These are phyloP conservation scores for Bradypodion ventrale DNA, from an alignment of 2,797 vertebrate genomes.

Conservation along the genomic window DNA sequence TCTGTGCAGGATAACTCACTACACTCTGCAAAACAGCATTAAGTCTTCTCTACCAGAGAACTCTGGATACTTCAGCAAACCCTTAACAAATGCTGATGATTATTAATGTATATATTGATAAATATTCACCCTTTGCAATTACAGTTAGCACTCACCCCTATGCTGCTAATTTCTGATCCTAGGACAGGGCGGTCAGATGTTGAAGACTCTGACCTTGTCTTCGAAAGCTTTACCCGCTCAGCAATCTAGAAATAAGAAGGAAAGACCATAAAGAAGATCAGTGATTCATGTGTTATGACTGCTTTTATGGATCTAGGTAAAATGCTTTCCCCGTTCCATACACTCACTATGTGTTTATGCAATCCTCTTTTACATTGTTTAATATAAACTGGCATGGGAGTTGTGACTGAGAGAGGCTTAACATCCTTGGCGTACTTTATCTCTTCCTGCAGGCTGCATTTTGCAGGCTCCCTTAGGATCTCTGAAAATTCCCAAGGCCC, in stretches of 20 bases:
- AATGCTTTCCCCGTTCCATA: conserved; percentile 18
- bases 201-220: conserved; percentile 86
- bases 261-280: conserved; percentile 37
- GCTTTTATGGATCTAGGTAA: conserved; percentile 15
- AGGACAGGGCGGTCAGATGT: conserved; percentile 85
- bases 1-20: too few relatives aligned
- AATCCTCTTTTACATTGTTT: conserved; percentile 46
- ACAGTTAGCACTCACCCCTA: conserved; percentile 78
- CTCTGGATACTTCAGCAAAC: too few relatives aligned
- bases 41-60: too few relatives aligned
- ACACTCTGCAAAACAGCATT: too few relatives aligned
- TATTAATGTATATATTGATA: not conserved
- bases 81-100: not conserved
- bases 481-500: conserved; percentile 8
- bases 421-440: conserved; percentile 29
- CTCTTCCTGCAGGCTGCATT: conserved; percentile 29
- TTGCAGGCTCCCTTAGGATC: not conserved
- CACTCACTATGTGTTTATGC: conserved; percentile 29
- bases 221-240: conserved; percentile 87
- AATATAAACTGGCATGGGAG: conserved; percentile 30
- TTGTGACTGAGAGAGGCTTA: conserved; percentile 42
- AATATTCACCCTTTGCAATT: not conserved
- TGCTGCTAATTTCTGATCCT: conserved; percentile 88
- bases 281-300: conserved; percentile 2
- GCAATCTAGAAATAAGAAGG: conserved; percentile 78